Evolutionary conservation across 2,113 vertebrate genomes (phyloP), one percentile per base, ranked within the genome.

Genomic region (Scomber japonicus): DNA sequence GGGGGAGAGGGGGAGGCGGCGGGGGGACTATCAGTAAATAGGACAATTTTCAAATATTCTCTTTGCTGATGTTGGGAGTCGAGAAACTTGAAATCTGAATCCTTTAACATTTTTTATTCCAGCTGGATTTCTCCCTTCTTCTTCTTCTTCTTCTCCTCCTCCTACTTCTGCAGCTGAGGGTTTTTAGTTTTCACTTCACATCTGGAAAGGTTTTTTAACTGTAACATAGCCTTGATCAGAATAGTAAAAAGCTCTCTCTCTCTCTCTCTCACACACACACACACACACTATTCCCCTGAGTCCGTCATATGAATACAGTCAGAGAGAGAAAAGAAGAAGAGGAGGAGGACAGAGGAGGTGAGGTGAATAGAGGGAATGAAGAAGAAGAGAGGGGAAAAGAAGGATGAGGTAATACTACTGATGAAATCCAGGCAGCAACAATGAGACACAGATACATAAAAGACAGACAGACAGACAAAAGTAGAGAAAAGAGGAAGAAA

Each of bases 171-270:
- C 61, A 59, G 31, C 45, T 11, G 10, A 13, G 67, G 51, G 31
- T 54, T 49, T 60, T 40, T 9, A 7, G 67, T 27, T 64, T 24
- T 35, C 14, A 1, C 54, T 54, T 72, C 55, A 91, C 91, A 93
- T 93, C 91, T 93, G 92, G 87, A 86, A 91, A 82, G 72, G 44
- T 71, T 89, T 90, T 91, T 79, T 82, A 53, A 65, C 76, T 70
- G 80, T 88, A 72, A 74, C 15, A 1, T 14, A 77, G 35, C 51
- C 59, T 51, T 15, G 1, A 64, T 67, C 53, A 56, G 75, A 76
- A 78, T 53, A 74, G 65, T 19, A 40, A 76, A 71, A 74, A n/a
- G 13, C 30, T 12, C 55, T 2, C 54, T 2, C 50, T 21, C 48
- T 61, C 57, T n/a, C n/a, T n/a, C n/a, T n/a, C 64, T 17, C 24